A percentile compares a stretch with the other conserved stretches of the same genome.
Evolutionary conservation across 2,113 vertebrate genomes (phyloP).

Genomic region (Syrmaticus mikado): DNA sequence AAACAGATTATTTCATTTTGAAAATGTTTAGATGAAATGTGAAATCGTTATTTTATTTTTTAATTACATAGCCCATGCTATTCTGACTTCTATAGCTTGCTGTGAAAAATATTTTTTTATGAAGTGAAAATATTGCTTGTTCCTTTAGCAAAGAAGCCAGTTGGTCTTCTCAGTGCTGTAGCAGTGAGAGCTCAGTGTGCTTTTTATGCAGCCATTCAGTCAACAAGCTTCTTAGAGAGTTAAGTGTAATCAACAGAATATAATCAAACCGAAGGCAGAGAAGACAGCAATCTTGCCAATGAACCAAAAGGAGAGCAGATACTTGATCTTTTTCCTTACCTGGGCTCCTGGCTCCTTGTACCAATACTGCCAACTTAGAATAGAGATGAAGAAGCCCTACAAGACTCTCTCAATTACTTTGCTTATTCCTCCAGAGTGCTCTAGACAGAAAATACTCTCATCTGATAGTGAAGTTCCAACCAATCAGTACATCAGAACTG

Average conservation of each 20-base stretch:
- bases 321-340: not conserved
- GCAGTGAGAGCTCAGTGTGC: not conserved
- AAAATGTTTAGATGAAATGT: not conserved
- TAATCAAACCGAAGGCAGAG: not conserved
- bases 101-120: not conserved
- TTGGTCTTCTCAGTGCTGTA: not conserved
- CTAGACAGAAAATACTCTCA: not conserved
- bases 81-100: not conserved
- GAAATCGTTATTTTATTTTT: not conserved
- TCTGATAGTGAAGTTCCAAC: not conserved
- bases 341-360: not conserved
- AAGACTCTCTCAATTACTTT: not conserved
- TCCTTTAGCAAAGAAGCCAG: not conserved
- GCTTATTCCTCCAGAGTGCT: not conserved
- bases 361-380: fast-evolving
- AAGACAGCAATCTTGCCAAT: not conserved
- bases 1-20: not conserved
- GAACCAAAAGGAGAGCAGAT: not conserved
- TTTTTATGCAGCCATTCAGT: not conserved
- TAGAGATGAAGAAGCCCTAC: not conserved
- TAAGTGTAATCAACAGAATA: not conserved
- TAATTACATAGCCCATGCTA: not conserved
- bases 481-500: not conserved
- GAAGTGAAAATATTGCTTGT: not conserved
- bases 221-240: not conserved